Percentiles rank a stretch among this genome's conserved stretches.
phyloP scores from a whole-genome alignment of 2,888 invertebrate genomes.

The Limnephilus marmoratus region DNA sequence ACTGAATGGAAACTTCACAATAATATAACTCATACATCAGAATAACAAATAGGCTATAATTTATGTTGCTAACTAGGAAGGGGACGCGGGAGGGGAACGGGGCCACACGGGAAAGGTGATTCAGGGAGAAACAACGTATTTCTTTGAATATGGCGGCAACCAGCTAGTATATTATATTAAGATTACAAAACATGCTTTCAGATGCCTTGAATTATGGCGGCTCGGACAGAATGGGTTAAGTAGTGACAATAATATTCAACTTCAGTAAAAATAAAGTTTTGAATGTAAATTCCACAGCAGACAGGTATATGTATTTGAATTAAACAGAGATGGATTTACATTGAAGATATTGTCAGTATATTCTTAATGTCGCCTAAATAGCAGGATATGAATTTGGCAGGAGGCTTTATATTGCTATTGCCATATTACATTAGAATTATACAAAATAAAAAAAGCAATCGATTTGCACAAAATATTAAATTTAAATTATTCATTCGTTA shows the following conservation, averaged over 20 bases:
- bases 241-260: background rate
- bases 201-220: too few relatives aligned
- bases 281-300: background rate
- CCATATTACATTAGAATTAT: background rate
- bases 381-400: background rate
- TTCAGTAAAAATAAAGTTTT: background rate
- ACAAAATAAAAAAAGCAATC: background rate
- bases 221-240: background rate
- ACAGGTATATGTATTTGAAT: background rate
- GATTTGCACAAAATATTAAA: background rate
- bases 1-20: too few relatives aligned
- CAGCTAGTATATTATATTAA: too few relatives aligned
- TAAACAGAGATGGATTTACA: background rate
- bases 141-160: too few relatives aligned
- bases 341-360: background rate
- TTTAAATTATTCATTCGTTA: background rate
- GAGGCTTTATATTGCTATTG: background rate
- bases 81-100: too few relatives aligned
- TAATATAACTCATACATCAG: too few relatives aligned
- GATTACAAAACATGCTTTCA: too few relatives aligned
- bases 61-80: too few relatives aligned
- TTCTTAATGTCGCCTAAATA: background rate
- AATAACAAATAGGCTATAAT: too few relatives aligned
- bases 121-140: too few relatives aligned
- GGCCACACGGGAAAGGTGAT: too few relatives aligned